Conservation (phyloP, 2,888 invertebrate genomes). For the Daptonema setosum region DNA sequence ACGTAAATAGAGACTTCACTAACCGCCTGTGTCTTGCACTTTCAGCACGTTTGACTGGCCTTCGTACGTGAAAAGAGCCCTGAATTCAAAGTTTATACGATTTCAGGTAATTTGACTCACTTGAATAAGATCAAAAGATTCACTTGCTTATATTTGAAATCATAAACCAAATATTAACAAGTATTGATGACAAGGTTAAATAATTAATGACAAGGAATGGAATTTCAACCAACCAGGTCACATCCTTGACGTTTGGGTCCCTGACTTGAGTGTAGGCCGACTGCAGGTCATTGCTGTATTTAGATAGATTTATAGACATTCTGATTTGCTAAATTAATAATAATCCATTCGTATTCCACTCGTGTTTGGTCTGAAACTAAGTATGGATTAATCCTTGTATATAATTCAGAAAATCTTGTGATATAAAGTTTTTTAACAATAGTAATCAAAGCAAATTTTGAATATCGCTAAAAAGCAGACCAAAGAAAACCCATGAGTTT, state of each 20-base stretch:
- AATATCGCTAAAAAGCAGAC: no score
- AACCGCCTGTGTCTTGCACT: slow-evolving; percentile 19
- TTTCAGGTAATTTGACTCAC: neutral
- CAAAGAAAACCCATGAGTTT: no score
- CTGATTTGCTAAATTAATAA: neutral
- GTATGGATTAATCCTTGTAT: no score
- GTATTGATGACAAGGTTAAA: neutral
- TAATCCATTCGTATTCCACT: neutral
- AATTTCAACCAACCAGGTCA: neutral
- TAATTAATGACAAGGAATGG: neutral
- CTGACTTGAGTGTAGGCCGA: slow-evolving; percentile 13
- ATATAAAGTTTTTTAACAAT: no score
- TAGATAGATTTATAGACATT: slow-evolving; percentile 19
- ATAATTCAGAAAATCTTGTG: no score
- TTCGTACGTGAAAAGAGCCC: slow-evolving; percentile 22
- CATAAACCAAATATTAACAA: neutral
- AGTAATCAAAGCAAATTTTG: no score
- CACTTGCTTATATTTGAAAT: neutral
- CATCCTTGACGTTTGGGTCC: neutral
- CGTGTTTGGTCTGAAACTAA: no score
- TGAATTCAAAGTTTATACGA: slow-evolving; percentile 8
- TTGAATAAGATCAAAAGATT: neutral
- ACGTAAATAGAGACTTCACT: slow-evolving; percentile 2
- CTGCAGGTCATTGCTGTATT: slow-evolving; percentile 13
- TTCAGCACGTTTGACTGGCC: slow-evolving; percentile 17